phyloP scores from a whole-genome alignment of 1,140 invertebrate genomes.

The Euglossa dilemma region DNA sequence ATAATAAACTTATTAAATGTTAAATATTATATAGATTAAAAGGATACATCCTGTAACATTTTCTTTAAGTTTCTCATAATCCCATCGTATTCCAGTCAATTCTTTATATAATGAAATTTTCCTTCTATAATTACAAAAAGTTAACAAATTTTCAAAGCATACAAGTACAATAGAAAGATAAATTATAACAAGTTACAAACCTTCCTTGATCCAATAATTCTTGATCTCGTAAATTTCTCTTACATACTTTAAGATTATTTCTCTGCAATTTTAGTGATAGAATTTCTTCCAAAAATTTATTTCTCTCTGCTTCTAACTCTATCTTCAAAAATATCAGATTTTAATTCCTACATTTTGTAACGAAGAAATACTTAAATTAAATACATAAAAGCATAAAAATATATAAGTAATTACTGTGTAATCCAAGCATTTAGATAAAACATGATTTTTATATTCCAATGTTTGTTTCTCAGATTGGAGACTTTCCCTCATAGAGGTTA shows the following conservation, averaged over 20 bases:
- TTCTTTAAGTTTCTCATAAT: conserved; percentile 33
- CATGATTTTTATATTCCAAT: conserved; percentile 31
- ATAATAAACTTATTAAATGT: background rate
- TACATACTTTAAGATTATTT: conserved; percentile 49
- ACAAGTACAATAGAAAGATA: background rate
- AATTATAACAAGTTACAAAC: conserved; percentile 42
- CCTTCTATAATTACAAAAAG: conserved; percentile 40
- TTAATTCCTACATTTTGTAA: background rate
- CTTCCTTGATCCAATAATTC: conserved; percentile 58
- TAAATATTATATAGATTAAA: conserved; percentile 15
- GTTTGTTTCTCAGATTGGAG: conserved; percentile 18
- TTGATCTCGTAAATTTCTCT: conserved; percentile 56
- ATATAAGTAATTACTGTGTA: conserved; percentile 26
- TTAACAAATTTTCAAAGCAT: background rate
- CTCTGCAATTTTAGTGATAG: conserved; percentile 48
- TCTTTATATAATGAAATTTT: conserved; percentile 50
- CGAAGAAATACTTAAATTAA: background rate
- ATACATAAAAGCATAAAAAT: background rate
- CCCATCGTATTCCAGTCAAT: conserved; percentile 51
- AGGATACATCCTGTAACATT: conserved; percentile 58
- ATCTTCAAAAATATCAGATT: conserved; percentile 32
- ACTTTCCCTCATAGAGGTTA: conserved; percentile 16
- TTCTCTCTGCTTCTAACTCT: conserved; percentile 50
- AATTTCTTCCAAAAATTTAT: conserved; percentile 39
- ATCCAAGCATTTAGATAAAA: conserved; percentile 18